Percentiles rank a stretch among this genome's conserved stretches.
Evolutionary conservation across 2,888 invertebrate species (phyloP).

Genomic region (Invenusta paracnida): DNA sequence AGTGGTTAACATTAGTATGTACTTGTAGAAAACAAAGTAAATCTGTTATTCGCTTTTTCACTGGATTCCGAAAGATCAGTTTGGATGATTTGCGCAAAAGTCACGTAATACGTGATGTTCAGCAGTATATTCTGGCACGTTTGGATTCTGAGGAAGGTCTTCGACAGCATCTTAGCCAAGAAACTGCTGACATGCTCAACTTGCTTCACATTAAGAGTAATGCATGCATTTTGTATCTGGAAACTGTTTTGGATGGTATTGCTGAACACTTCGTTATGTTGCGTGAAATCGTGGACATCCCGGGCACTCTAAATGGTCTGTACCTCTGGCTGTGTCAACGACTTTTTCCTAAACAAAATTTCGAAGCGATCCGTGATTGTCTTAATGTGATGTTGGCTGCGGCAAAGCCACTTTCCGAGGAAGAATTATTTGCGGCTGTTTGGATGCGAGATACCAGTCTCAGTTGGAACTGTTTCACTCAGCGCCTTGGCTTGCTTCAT

Average conservation of each 20-base stretch:
- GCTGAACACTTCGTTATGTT: conserved; percentile 85
- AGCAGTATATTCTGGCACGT: conserved; percentile 79
- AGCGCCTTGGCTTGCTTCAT: neutral
- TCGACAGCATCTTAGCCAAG: conserved; percentile 78
- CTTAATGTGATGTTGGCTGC: conserved; percentile 81
- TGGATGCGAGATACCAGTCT: neutral
- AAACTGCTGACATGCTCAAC: conserved; percentile 88
- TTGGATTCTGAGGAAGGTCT: conserved; percentile 82
- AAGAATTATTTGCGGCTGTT: conserved; percentile 62
- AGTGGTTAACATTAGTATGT: conserved; percentile 83
- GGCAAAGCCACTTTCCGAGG: conserved; percentile 73
- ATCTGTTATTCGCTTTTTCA: conserved; percentile 69
- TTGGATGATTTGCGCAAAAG: conserved; percentile 79
- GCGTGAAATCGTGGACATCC: conserved; percentile 81
- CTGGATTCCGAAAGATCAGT: conserved; percentile 79
- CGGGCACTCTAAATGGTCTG: conserved; percentile 86
- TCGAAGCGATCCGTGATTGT: conserved; percentile 70
- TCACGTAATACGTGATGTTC: conserved; percentile 82
- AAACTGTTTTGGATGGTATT: conserved; percentile 81
- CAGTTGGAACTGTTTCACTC: neutral
- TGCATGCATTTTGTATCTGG: conserved; percentile 65
- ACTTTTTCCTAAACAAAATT: conserved; percentile 71
- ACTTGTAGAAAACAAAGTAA: conserved; percentile 75
- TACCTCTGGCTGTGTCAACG: conserved; percentile 90
- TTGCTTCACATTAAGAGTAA: conserved; percentile 91